Conservation (phyloP, 2,113 vertebrate species). For the Eolophus roseicapilla region DNA sequence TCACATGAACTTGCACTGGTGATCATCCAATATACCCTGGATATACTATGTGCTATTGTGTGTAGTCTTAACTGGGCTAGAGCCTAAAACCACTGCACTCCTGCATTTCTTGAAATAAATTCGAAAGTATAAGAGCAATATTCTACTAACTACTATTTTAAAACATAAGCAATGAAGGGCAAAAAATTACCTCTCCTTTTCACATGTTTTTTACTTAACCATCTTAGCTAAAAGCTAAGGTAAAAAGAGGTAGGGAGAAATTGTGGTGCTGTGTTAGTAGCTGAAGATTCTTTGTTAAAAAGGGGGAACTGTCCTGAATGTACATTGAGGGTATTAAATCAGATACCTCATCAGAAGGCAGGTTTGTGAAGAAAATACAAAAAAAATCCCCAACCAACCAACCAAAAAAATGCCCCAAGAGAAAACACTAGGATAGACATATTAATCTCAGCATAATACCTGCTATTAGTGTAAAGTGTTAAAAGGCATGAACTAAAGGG, state of each 20-base stretch:
- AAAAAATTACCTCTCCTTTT: neutral
- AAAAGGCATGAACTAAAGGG: neutral
- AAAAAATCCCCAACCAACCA: neutral
- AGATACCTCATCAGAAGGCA: neutral
- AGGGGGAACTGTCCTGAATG: neutral
- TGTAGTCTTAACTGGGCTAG: neutral
- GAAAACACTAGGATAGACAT: neutral
- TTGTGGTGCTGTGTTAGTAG: neutral
- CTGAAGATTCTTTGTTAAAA: neutral
- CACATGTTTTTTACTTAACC: neutral
- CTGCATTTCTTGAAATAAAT: neutral
- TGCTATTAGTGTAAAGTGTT: neutral
- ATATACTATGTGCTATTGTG: neutral
- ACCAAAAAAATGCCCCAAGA: neutral
- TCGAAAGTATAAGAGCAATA: neutral
- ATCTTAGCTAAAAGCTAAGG: neutral
- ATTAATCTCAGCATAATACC: neutral
- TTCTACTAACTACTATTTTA: neutral
- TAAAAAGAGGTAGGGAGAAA: neutral
- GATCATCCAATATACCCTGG: neutral
- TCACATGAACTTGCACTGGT: neutral
- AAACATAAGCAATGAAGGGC: neutral
- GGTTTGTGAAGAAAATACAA: neutral
- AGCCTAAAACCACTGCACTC: neutral
- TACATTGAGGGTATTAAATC: neutral